These are phyloP conservation scores for Holothuria leucospilota DNA, from an alignment of 53 echinoderm and acorn worm species.

Conservation along the genomic window DNA sequence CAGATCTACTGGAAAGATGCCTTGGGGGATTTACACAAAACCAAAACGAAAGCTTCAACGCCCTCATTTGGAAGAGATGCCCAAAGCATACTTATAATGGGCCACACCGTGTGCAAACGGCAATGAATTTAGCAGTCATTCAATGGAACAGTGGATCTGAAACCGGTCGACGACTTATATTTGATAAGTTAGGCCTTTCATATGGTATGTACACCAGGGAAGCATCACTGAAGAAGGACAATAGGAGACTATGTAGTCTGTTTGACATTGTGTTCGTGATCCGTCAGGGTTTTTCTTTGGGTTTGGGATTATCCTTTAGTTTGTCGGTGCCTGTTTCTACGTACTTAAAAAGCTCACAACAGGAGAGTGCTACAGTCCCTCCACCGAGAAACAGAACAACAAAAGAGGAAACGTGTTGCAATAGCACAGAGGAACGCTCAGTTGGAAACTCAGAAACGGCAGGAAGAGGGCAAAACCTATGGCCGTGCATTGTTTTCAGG, in stretches of 20 bases:
- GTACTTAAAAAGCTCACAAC: too few species aligned
- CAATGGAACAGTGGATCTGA: constrained; percentile 50
- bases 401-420: neutral
- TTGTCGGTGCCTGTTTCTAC: too few species aligned
- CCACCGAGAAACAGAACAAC: neutral
- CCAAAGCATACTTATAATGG: constrained; percentile 40
- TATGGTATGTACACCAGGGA: constrained; percentile 6
- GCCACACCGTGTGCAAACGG: constrained; percentile 21
- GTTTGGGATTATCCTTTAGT: too few species aligned
- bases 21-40: constrained; percentile 14
- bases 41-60: constrained; percentile 53
- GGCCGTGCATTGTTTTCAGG: neutral
- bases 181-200: constrained; percentile 12
- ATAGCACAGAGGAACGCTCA: neutral
- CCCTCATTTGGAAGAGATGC: constrained; percentile 58
- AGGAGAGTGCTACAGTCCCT: neutral
- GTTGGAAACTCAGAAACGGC: neutral
- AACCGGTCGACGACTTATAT: constrained; percentile 2
- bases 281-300: too few species aligned
- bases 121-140: constrained; percentile 44
- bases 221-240: neutral
- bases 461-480: neutral
- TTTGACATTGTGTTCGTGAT: too few species aligned
- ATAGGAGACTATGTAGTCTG: too few species aligned
- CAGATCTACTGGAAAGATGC: neutral